These are phyloP conservation scores for Ariopsis seemanni DNA, from an alignment of 2,113 vertebrate species.

Conservation along the genomic window DNA sequence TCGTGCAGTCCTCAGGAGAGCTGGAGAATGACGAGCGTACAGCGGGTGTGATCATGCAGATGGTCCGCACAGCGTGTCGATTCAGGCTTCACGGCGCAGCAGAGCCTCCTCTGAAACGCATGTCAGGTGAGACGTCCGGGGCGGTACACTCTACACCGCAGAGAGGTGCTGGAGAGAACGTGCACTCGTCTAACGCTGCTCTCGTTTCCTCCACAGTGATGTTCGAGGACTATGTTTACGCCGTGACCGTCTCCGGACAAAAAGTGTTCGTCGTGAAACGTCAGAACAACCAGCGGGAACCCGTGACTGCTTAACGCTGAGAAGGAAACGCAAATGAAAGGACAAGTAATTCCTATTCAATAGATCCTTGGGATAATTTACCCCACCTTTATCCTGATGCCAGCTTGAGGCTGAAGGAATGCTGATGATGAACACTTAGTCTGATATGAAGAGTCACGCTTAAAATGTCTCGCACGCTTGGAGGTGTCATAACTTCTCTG, in stretches of 20 bases:
- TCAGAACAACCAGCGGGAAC: constrained; percentile 83
- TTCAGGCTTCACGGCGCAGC: constrained; percentile 75
- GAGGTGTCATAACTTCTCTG: not conserved
- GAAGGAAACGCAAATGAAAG: not conserved
- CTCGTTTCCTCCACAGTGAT: constrained; percentile 73
- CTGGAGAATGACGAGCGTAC: constrained; percentile 89
- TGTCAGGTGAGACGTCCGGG: constrained; percentile 75
- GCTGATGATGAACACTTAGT: not conserved
- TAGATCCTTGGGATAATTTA: not conserved
- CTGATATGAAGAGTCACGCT: not conserved
- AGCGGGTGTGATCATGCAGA: constrained; percentile 83
- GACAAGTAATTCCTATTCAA: not conserved
- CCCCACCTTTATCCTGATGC: not conserved
- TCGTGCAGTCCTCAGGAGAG: constrained; percentile 80
- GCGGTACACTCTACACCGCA: not conserved
- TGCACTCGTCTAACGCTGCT: not conserved
- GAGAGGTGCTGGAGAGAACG: not conserved
- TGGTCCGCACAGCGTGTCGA: constrained; percentile 83
- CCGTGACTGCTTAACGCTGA: constrained; percentile 67
- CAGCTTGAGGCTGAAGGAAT: not conserved
- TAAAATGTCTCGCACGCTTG: not conserved
- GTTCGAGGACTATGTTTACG: constrained; percentile 84
- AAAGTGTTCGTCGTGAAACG: constrained; percentile 92
- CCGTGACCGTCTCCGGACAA: constrained; percentile 85
- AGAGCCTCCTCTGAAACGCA: constrained; percentile 83